phyloP scores from a whole-genome alignment of 1,140 invertebrate genomes.

The Solenopsis invicta region DNA sequence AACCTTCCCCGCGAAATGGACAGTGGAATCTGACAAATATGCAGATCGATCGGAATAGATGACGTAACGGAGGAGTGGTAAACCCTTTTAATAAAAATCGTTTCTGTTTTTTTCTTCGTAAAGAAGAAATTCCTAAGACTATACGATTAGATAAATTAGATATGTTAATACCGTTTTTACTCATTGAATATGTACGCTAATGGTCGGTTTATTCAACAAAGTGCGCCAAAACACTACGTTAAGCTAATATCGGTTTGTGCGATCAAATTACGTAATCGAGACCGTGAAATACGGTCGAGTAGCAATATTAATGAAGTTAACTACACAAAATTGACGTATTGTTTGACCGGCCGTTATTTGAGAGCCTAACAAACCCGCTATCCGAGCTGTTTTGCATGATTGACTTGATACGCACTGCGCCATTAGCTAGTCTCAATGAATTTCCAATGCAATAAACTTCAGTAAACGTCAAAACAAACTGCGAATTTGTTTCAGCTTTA shows the following conservation, averaged over 20 bases:
- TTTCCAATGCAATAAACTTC: not conserved
- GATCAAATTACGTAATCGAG: not conserved
- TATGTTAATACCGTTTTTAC: not conserved
- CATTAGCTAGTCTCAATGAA: constrained; percentile 8
- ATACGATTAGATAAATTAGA: not conserved
- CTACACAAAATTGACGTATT: constrained; percentile 36
- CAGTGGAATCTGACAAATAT: not conserved
- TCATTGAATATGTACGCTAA: not conserved
- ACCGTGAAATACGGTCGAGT: constrained; percentile 11
- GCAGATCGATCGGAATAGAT: not conserved
- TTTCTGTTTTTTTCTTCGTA: not conserved
- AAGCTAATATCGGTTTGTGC: constrained; percentile 1
- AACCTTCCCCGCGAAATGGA: not conserved
- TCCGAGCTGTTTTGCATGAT: constrained; percentile 34
- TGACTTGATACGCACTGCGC: constrained; percentile 25
- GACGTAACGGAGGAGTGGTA: not conserved
- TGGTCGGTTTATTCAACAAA: not conserved
- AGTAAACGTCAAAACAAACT: constrained; percentile 4
- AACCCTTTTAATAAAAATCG: not conserved
- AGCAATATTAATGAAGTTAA: constrained; percentile 43
- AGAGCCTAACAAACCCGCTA: not conserved
- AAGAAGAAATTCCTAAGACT: not conserved
- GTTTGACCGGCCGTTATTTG: constrained; percentile 24
- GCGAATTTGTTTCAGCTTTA: not conserved
- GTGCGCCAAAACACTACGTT: not conserved